Conservation (phyloP, 2,113 vertebrate species). For the Regulus satrapa region DNA sequence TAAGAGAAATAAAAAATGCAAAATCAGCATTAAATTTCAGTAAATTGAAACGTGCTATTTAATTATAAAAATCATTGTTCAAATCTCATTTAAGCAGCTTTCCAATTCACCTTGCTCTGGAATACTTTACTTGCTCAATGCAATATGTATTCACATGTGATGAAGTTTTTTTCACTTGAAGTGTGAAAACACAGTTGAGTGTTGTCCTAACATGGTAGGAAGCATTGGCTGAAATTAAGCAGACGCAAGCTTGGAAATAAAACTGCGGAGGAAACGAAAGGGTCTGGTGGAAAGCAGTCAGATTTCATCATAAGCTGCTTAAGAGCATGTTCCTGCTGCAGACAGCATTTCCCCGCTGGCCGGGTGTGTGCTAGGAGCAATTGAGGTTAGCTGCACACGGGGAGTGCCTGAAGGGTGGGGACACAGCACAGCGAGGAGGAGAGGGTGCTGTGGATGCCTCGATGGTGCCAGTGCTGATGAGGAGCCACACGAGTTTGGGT, state of each 20-base stretch:
- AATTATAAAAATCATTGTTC: background rate
- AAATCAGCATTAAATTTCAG: background rate
- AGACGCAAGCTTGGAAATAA: background rate
- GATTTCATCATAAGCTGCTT: background rate
- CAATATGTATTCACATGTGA: background rate
- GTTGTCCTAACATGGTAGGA: too few relatives aligned
- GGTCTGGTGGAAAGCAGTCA: background rate
- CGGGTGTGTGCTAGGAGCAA: rapidly evolving
- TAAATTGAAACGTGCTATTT: background rate
- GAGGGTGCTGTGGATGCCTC: background rate
- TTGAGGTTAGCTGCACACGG: rapidly evolving
- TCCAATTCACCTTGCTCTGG: background rate
- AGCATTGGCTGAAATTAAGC: background rate
- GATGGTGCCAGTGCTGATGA: background rate
- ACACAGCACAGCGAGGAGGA: background rate
- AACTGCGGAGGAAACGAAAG: background rate
- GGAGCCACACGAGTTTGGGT: rapidly evolving
- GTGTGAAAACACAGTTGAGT: background rate
- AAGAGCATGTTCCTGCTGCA: background rate
- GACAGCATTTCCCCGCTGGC: rapidly evolving
- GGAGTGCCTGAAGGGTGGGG: background rate
- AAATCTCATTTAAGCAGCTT: background rate
- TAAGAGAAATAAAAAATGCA: background rate
- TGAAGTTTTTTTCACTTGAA: background rate
- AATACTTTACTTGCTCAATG: background rate